Conservation (phyloP, 2,888 invertebrate species). For the Fragum whitleyi region DNA sequence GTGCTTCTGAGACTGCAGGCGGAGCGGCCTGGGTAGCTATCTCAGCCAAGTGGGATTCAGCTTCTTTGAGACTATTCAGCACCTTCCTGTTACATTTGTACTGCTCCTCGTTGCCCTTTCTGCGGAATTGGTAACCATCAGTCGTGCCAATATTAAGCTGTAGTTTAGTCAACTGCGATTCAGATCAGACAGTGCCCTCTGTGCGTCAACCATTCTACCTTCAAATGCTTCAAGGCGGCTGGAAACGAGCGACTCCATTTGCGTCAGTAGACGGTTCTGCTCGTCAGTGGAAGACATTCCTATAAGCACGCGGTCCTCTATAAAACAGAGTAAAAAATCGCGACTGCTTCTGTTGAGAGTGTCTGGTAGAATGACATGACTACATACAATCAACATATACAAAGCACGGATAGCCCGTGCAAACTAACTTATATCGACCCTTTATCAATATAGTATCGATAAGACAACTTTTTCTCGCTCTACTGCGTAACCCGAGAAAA, state of each 20-base stretch:
- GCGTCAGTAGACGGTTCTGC: background rate
- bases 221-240: background rate
- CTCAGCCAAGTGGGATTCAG: background rate
- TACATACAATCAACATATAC: slow-evolving; percentile 23
- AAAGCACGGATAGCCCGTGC: slow-evolving; percentile 14
- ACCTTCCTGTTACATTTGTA: slow-evolving; percentile 18
- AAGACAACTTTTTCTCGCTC: background rate
- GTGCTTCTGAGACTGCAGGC: background rate
- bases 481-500: background rate
- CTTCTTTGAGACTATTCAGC: background rate
- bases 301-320: background rate
- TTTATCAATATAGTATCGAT: background rate
- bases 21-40: background rate
- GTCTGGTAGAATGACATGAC: slow-evolving; percentile 4
- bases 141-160: background rate
- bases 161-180: background rate
- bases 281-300: background rate
- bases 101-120: slow-evolving; percentile 23
- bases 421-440: background rate
- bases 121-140: slow-evolving; percentile 3
- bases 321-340: background rate
- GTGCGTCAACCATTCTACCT: background rate
- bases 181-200: background rate
- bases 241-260: background rate
- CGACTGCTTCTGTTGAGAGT: background rate